Evolutionary conservation across 2,888 invertebrate species (phyloP), one percentile per base, ranked within the genome.

Genomic region (Liposcelis brunnea): DNA sequence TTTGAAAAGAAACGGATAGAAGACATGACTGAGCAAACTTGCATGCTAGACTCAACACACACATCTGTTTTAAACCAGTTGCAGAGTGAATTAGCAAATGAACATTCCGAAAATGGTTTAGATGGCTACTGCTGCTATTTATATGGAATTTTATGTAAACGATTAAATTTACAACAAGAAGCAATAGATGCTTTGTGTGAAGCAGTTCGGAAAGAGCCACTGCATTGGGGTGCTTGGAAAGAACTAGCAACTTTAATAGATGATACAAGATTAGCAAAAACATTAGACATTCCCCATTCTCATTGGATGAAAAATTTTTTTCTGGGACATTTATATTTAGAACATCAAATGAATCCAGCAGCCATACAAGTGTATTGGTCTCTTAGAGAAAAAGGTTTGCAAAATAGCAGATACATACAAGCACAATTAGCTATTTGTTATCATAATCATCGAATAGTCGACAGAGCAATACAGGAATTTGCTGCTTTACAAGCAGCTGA

Each of bases 271-370:
- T 15, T 42, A 18, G 36, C 8, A 38, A 44, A 38, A 12, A 37
- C 11, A 43, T 58, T 82, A 15, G 70, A 75, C 48, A 67, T 71
- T 2, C 57, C 74, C 16, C 91, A 93, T 0, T 76, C 80, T 52
- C 90, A 91, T 62, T 97, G 95, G 95, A 89, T 95, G 72, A 82
- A 83, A 61, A 75, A 85, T 52, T 84, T 97, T 58, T 97, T 95
- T 62, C 69, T 84, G 49, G 93, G 83, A 0, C 86, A 91, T 60
- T 80, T 85, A 11, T 89, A 84, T 65, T 72, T 93, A 45, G 91
- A 94, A 59, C 69, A 93, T 43, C 84, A 93, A 56, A 68, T 89
- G 50, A 83, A 89, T 52, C 89, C 91, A 50, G 89, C 93, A 63
- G 87, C 91, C 0, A 63, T 94, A 21, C 79, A 82, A 48, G 75